Evolutionary conservation across 2,113 vertebrate species (phyloP).

Genomic region (Tenebrosternarchus preto): DNA sequence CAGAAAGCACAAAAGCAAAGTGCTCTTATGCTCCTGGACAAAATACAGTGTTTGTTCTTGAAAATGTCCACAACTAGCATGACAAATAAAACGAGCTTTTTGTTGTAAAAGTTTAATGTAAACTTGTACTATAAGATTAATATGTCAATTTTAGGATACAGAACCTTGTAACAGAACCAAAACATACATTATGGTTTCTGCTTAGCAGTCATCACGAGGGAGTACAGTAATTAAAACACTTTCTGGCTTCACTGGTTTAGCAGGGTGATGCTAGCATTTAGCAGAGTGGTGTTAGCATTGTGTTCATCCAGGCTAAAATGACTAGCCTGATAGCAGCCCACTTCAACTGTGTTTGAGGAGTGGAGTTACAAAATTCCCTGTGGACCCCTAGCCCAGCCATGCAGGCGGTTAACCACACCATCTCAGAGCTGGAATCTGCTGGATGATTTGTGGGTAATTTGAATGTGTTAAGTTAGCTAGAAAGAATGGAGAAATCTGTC

Average conservation of each 20-base stretch:
- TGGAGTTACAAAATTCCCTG: background rate
- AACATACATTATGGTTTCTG: background rate
- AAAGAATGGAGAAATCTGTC: too few relatives aligned
- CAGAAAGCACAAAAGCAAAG: background rate
- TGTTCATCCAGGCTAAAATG: constrained; percentile 48
- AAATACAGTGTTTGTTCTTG: background rate
- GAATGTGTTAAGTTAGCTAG: background rate
- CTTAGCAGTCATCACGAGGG: background rate
- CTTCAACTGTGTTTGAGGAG: constrained; percentile 33
- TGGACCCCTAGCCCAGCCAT: background rate
- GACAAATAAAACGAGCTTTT: constrained; percentile 7
- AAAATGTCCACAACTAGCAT: constrained; percentile 13
- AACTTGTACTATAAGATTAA: background rate
- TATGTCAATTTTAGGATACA: constrained; percentile 13
- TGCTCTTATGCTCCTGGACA: background rate
- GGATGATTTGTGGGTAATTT: constrained; percentile 12
- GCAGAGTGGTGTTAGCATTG: constrained; percentile 24
- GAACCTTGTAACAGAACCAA: constrained; percentile 18
- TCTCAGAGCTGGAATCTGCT: background rate
- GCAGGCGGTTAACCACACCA: background rate
- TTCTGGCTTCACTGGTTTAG: constrained; percentile 25
- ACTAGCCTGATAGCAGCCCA: constrained; percentile 20
- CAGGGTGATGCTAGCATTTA: too few relatives aligned
- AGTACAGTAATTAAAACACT: background rate
- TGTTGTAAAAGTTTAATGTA: background rate